Conservation (phyloP, 2,888 invertebrate genomes). For the Monochamus alternatus region DNA sequence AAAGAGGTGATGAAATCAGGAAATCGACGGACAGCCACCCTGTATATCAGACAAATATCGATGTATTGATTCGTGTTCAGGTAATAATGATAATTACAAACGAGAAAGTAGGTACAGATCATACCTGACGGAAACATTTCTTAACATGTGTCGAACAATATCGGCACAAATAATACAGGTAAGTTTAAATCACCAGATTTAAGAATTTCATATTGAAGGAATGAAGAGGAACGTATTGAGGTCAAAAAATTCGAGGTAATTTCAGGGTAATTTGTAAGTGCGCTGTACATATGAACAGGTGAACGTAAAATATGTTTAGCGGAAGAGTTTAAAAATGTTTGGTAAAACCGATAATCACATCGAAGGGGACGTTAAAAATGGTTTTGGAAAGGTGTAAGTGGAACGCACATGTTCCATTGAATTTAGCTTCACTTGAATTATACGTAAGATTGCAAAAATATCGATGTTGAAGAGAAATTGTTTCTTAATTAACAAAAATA, state of each 20-base stretch:
- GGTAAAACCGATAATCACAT: constrained; percentile 12
- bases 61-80: no score
- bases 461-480: no score
- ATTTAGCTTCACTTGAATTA: neutral
- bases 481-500: no score
- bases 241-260: constrained; percentile 7
- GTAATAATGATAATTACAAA: no score
- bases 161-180: no score
- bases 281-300: constrained; percentile 1
- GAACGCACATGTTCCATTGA: constrained; percentile 8
- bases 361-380: neutral
- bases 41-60: no score
- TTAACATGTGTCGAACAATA: no score
- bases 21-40: no score
- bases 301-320: constrained; percentile 1
- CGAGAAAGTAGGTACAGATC: no score
- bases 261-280: neutral
- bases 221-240: neutral
- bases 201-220: neutral
- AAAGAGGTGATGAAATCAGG: no score
- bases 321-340: constrained; percentile 3
- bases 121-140: no score
- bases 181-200: neutral
- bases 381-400: constrained; percentile 4
- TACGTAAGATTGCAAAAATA: no score